A percentile compares a stretch with the other conserved stretches of the same genome.
phyloP scores from a whole-genome alignment of 2,113 vertebrate species.

The Cygnus atratus region DNA sequence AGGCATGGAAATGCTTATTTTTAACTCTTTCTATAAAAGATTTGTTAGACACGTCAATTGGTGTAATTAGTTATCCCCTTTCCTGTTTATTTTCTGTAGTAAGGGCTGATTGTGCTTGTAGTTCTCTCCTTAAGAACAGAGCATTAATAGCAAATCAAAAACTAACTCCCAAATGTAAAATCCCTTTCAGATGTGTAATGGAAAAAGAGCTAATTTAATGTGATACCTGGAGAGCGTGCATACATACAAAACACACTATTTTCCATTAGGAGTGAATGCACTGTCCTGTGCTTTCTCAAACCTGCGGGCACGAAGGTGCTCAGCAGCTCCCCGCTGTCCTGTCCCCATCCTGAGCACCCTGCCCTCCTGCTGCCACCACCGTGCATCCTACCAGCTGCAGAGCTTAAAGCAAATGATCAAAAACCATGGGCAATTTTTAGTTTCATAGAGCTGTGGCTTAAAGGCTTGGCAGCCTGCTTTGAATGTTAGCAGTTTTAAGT shows the following conservation, averaged over 20 bases:
- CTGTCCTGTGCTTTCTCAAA: background rate
- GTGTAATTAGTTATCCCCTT: slow-evolving; percentile 15
- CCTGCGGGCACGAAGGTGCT: accelerated
- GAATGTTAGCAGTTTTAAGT: background rate
- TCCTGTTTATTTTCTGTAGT: slow-evolving; percentile 34
- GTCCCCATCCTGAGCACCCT: accelerated
- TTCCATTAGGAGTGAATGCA: background rate
- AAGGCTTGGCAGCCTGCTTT: background rate
- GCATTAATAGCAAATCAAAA: background rate
- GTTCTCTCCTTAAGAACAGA: background rate
- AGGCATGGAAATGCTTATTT: slow-evolving; percentile 73
- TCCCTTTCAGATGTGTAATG: background rate
- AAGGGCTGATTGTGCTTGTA: background rate
- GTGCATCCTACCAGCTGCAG: background rate
- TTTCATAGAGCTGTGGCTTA: background rate
- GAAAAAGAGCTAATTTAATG: background rate
- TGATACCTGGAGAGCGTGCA: background rate
- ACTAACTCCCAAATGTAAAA: background rate
- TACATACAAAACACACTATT: background rate
- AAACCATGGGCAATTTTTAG: accelerated
- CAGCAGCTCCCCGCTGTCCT: background rate
- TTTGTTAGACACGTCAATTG: slow-evolving; percentile 26
- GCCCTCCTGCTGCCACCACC: background rate
- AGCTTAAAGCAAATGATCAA: background rate
- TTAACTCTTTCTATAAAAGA: slow-evolving; percentile 73